These are phyloP conservation scores for Falco biarmicus DNA, from an alignment of 2,797 vertebrate species.

Conservation along the genomic window DNA sequence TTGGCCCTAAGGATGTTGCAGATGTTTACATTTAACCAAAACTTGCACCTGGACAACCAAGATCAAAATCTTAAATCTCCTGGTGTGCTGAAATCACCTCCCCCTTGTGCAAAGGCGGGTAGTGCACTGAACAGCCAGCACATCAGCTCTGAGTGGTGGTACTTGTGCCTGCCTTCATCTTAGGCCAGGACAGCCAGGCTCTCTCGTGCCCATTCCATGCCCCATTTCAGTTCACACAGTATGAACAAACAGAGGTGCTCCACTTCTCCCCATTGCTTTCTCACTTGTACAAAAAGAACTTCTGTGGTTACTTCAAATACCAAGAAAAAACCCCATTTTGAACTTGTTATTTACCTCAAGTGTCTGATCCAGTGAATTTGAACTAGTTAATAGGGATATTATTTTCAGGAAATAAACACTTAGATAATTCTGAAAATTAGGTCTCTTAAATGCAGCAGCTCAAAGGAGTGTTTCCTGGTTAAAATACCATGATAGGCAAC, in stretches of 20 bases:
- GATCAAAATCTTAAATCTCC: not conserved
- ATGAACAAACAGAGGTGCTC: not conserved
- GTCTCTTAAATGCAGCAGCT: not conserved
- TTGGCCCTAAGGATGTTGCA: not conserved
- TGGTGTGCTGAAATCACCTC: not conserved
- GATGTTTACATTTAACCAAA: not conserved
- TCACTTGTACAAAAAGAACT: not conserved
- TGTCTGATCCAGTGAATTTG: not conserved
- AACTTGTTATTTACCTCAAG: not conserved
- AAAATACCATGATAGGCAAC: not conserved
- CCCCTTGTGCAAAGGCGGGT: not conserved
- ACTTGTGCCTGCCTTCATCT: not conserved
- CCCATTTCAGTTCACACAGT: not conserved
- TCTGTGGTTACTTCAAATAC: not conserved
- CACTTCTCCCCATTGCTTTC: not conserved
- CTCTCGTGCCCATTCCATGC: accelerated
- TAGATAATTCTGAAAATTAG: not conserved
- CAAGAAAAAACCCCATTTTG: not conserved
- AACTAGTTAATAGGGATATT: not conserved
- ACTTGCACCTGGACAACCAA: not conserved
- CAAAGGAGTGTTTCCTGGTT: not conserved
- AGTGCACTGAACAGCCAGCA: not conserved
- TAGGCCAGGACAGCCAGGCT: not conserved
- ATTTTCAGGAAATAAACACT: not conserved
- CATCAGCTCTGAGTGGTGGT: not conserved